A percentile compares a stretch with the other conserved stretches of the same genome.
Conservation (phyloP, 2,113 vertebrate species). For the Menidia beryllina region DNA sequence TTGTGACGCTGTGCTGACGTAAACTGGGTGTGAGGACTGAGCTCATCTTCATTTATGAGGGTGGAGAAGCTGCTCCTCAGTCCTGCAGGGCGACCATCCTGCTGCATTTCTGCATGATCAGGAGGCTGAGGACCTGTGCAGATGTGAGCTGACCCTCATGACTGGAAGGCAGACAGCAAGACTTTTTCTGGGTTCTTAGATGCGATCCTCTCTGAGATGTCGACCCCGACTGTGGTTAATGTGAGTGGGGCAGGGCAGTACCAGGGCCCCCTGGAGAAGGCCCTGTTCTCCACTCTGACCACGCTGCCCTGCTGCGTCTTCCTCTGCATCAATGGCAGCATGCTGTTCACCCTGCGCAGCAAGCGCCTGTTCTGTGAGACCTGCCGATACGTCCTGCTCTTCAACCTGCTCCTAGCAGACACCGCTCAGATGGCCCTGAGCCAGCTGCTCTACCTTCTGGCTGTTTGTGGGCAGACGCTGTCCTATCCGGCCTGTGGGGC, state of each 20-base stretch:
- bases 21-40: not conserved
- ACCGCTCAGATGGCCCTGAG: constrained; percentile 31
- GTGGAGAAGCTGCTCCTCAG: not conserved
- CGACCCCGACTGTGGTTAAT: not conserved
- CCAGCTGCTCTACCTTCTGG: constrained; percentile 25
- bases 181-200: not conserved
- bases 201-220: too few species aligned
- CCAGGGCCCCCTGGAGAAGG: not conserved
- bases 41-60: not conserved
- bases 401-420: constrained; percentile 57
- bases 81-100: too few species aligned
- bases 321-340: constrained; percentile 15
- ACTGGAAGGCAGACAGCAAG: not conserved
- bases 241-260: not conserved
- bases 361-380: constrained; percentile 9
- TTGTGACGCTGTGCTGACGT: too few species aligned
- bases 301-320: constrained; percentile 3
- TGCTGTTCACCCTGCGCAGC: constrained; percentile 24
- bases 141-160: not conserved
- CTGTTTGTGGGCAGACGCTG: not conserved
- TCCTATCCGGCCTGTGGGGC: constrained; percentile 25
- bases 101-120: not conserved
- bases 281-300: not conserved
- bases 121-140: not conserved
- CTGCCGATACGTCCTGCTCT: constrained; percentile 11